Evolutionary conservation across 2,797 vertebrate genomes (phyloP), one percentile per base, ranked within the genome.

Genomic region (Pelodytes ibericus): DNA sequence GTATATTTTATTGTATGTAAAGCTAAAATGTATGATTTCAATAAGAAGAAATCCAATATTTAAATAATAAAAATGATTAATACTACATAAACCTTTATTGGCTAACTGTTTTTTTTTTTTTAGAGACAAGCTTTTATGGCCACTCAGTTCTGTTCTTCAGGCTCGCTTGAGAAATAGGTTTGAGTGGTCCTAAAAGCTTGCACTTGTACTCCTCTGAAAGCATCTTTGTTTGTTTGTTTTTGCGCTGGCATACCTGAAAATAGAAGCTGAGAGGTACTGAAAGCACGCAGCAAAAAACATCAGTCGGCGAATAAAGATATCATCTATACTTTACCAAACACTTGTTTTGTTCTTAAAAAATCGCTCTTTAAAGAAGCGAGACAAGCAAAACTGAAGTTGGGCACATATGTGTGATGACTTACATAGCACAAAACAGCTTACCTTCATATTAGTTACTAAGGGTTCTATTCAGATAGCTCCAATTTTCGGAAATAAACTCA

Each of bases 251-350:
- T 29, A 69, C 20, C 47, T 56, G 47, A 69, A 69, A 56, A 69
- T 36, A 56, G 20, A n/a, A 51, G 18, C 26, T 31, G 47, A 67
- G 36, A 51, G 65, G 44, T 22, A 24, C 26, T 69, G 49, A 69
- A 69, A 69, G 66, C 66, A 7, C 36, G 47, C 25, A 56, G 41
- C 47, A 56, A 56, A 69, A 53, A 69, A 56, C 47, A 56, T 69
- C 66, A 68, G 49, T 36, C 66, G 24, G n/a, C 66, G 10, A 25
- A 56, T 69, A 69, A 53, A 69, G 3, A 56, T 33, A 22, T 56
- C n/a, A 22, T 69, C 29, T 47, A 31, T 47, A 13, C 29, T 47
- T 53, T 47, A 13, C 29, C 49, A 56, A 2, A 24, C 20, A 69
- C 30, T 69, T 69, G 24, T 27, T 69, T 56, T 69, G 13, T 69